Base-by-base conservation (phyloP, 1,140 invertebrate species). In the Wasmannia auropunctata region DNA sequence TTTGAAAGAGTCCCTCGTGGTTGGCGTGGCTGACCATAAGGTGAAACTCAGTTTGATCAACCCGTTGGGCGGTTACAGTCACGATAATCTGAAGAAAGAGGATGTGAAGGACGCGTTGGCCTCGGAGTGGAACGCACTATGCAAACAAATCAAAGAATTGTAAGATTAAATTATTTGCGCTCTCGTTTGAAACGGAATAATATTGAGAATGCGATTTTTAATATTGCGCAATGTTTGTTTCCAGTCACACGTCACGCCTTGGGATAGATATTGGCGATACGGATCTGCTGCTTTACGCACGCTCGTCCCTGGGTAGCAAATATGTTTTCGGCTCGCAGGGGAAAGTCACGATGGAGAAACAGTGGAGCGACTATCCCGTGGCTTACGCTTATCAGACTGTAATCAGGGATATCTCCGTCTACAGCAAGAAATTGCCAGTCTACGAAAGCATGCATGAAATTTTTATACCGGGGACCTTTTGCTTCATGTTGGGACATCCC, bases 401-500 rank as follows among this genome's bases (percentile, higher is more conserved):
- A 0, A 96, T 98, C 0, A 95, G 96, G 87, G 94, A 97, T 87
- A 96, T 98, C n/a, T 88, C 94, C 6, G 94, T 96, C 0, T 91
- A 96, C 83, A 95, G 95, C 58, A 89, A 86, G 8, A 93, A 91
- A 22, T 85, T 8, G 25, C 3, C 94, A 72, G 72, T 91, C 34
- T 96, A 95, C 86, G 95, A 93, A 54, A 96, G 96, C 22, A 94
- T 98, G 16, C 94, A 96, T n/a, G 96, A 98, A 49, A 95, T 98
- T 0, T 99, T 98, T 90, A 96, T 96, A 1, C 92, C 94, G 3
- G 96, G 96, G 0, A 96, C 96, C 62, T 90, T 92, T 2, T 97
- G 98, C 74, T 99, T 99, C 92, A 97, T 98, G 94, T 93, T 98
- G 8, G 97, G 97, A 0, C 96, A 96, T 87, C 97, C 97, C 2